These are phyloP conservation scores for Ischnus inquisitorius DNA, from an alignment of 2,888 invertebrate species.

Conservation along the genomic window DNA sequence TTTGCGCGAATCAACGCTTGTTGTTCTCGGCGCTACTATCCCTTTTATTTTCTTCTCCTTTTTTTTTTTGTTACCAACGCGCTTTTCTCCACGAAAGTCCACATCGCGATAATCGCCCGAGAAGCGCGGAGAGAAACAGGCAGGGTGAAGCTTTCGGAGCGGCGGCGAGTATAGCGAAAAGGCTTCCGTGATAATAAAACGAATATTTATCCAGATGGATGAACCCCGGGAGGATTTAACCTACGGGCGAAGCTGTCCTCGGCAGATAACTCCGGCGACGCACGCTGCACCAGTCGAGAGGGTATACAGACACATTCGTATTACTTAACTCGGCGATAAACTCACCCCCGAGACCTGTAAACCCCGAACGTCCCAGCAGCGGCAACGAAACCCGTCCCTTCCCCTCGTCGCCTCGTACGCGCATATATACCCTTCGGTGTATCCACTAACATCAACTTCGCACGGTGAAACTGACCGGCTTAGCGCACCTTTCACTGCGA, in stretches of 20 bases:
- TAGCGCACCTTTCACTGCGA: conserved; percentile 8
- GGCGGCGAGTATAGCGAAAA: conserved; percentile 38
- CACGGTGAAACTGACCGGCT: conserved; percentile 52
- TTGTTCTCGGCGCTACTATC: conserved; percentile 10
- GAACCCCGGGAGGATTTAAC: conserved; percentile 75
- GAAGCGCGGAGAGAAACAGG: conserved; percentile 13
- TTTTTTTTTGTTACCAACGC: conserved; percentile 8
- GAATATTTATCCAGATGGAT: conserved; percentile 81
- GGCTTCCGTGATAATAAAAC: conserved; percentile 70
- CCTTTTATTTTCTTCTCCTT: conserved; percentile 7
- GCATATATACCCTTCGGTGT: conserved; percentile 12
- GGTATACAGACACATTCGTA: conserved; percentile 85
- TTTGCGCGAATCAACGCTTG: conserved; percentile 58
- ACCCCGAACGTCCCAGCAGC: conserved; percentile 75
- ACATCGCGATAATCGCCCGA: conserved; percentile 13
- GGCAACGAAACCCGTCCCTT: conserved; percentile 59
- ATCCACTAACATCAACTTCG: background rate
- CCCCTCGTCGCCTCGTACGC: conserved; percentile 21
- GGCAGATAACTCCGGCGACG: conserved; percentile 80
- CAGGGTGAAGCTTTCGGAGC: background rate
- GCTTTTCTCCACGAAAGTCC: conserved; percentile 1
- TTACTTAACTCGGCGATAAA: conserved; percentile 87
- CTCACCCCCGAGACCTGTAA: conserved; percentile 81
- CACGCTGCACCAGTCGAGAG: conserved; percentile 72
- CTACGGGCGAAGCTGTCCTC: conserved; percentile 79